A percentile compares a stretch with the other conserved stretches of the same genome.
Evolutionary conservation across 2,113 vertebrate genomes (phyloP).

Genomic region (Aptenodytes forsteri): DNA sequence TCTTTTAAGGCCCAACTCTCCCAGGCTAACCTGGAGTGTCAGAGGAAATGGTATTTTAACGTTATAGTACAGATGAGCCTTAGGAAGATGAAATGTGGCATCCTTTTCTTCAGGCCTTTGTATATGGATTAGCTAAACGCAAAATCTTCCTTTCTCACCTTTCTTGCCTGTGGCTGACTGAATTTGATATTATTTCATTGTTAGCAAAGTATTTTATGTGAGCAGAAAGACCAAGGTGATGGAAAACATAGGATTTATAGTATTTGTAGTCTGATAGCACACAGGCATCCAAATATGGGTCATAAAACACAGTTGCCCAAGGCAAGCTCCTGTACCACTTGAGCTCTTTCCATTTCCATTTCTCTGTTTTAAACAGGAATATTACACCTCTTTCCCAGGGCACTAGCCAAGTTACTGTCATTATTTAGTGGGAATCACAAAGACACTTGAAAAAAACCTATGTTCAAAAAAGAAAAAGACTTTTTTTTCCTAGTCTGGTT

Average conservation of each 20-base stretch:
- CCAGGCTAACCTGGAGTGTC: not conserved
- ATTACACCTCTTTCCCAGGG: not conserved
- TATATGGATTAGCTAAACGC: not conserved
- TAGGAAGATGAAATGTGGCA: not conserved
- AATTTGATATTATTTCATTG: not conserved
- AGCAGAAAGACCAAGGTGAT: not conserved
- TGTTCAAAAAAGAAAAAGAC: not conserved
- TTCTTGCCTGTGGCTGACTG: not conserved
- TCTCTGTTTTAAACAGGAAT: not conserved
- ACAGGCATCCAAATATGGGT: not conserved
- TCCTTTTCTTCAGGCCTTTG: not conserved
- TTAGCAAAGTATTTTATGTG: not conserved
- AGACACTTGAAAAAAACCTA: not conserved
- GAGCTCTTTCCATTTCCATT: not conserved
- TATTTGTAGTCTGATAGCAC: not conserved
- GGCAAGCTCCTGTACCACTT: not conserved
- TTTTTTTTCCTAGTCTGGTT: not conserved
- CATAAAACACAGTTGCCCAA: not conserved
- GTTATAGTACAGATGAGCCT: not conserved
- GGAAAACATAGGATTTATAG: not conserved
- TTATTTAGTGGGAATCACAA: not conserved
- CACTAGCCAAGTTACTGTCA: not conserved
- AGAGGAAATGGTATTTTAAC: not conserved
- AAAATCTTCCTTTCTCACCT: not conserved
- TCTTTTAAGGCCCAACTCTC: not conserved